phyloP scores from a whole-genome alignment of 2,797 vertebrate genomes.

The Manis javanica region DNA sequence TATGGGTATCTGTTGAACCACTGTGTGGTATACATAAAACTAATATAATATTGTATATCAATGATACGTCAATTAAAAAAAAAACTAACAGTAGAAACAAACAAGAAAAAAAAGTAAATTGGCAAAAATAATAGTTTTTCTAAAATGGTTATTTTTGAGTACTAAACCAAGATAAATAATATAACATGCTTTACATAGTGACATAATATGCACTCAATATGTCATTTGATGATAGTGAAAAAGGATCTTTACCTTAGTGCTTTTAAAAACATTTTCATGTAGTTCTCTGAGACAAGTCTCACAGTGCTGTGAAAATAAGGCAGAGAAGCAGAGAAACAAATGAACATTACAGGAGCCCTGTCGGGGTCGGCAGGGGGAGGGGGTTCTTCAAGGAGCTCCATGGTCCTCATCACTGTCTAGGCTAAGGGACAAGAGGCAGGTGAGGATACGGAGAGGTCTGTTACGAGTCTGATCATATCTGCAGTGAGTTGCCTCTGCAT shows the following conservation, averaged over 20 bases:
- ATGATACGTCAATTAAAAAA: too few species aligned
- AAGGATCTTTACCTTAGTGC: background rate
- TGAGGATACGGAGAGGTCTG: background rate
- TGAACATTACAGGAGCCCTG: background rate
- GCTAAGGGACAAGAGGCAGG: background rate
- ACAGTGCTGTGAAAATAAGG: background rate
- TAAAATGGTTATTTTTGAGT: slow-evolving; percentile 25
- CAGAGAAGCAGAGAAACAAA: background rate
- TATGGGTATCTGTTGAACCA: too few species aligned
- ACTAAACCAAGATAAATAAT: background rate
- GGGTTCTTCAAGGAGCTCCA: background rate
- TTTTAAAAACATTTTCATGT: background rate
- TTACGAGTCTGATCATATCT: background rate
- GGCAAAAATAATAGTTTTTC: background rate
- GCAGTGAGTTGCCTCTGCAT: background rate
- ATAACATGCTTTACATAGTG: background rate
- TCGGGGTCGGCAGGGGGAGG: fast-evolving
- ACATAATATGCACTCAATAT: background rate
- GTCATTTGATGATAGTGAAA: background rate
- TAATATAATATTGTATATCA: too few species aligned
- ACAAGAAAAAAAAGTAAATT: background rate
- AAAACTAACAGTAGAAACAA: too few species aligned
- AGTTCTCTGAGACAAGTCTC: background rate
- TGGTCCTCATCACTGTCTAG: background rate
- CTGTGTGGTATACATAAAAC: too few species aligned